phyloP scores from a whole-genome alignment of 2,797 vertebrate species.

The Miopithecus talapoin region DNA sequence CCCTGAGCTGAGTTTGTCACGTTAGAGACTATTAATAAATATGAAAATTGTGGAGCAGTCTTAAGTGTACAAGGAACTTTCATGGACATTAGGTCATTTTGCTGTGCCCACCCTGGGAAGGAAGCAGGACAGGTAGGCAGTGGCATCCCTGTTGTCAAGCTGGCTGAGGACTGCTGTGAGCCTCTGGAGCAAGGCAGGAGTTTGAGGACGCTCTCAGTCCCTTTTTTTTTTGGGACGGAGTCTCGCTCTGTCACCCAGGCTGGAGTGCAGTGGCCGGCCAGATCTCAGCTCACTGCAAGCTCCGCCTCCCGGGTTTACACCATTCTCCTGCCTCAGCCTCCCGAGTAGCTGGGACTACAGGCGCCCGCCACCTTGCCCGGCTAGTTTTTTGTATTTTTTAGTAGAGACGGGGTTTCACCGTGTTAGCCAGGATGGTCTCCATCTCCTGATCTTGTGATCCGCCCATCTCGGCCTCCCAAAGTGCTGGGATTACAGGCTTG shows the following conservation, averaged over 20 bases:
- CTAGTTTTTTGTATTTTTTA: too few species aligned
- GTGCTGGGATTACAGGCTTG: too few species aligned
- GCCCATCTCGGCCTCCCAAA: too few species aligned
- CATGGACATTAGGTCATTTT: not conserved
- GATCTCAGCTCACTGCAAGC: not conserved
- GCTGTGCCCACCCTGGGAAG: not conserved
- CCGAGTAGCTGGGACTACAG: too few species aligned
- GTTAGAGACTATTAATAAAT: not conserved
- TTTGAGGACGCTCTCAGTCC: not conserved
- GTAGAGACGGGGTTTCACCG: too few species aligned
- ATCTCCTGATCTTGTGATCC: too few species aligned
- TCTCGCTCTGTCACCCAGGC: too few species aligned
- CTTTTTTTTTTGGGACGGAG: not conserved
- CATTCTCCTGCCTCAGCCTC: too few species aligned
- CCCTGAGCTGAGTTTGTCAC: not conserved
- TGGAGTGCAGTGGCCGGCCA: too few species aligned
- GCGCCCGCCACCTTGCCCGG: rapidly evolving
- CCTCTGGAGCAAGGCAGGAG: too few species aligned
- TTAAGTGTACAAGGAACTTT: not conserved
- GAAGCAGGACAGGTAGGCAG: not conserved
- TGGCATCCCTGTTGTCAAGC: not conserved
- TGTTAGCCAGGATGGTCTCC: too few species aligned
- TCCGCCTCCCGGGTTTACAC: not conserved
- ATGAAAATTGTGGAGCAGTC: not conserved
- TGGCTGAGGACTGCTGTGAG: not conserved